phyloP scores from a whole-genome alignment of 2,113 vertebrate species.

The Peromyscus polionotus region DNA sequence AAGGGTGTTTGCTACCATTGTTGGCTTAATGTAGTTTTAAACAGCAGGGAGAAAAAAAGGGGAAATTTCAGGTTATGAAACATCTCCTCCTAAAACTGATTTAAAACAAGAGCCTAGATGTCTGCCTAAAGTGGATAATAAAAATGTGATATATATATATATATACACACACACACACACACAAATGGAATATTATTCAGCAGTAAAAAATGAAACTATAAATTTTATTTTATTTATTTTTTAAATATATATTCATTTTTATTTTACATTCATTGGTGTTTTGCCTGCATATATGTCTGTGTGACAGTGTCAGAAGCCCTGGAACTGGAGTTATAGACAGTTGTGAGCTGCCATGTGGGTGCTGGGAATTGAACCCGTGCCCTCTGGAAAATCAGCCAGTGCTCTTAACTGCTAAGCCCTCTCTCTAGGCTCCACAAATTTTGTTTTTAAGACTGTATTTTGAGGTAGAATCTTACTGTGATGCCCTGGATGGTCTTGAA shows the following conservation, averaged over 20 bases:
- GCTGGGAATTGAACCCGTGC: not conserved
- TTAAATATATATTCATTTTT: not conserved
- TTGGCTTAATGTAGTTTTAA: not conserved
- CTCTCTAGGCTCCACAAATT: not conserved
- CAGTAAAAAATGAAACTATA: not conserved
- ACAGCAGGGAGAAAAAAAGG: not conserved
- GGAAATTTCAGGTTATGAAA: not conserved
- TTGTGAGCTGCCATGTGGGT: not conserved
- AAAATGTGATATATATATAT: not conserved
- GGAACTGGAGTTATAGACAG: not conserved
- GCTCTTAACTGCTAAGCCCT: not conserved
- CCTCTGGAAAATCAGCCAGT: not conserved
- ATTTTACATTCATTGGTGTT: not conserved
- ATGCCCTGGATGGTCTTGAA: not conserved
- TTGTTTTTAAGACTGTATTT: not conserved
- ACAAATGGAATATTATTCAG: not conserved
- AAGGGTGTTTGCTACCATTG: no score
- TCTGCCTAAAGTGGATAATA: not conserved
- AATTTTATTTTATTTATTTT: not conserved
- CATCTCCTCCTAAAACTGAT: not conserved
- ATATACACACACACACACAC: not conserved
- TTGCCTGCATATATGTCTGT: not conserved
- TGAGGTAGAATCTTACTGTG: not conserved
- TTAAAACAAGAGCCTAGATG: not conserved
- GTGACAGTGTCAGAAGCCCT: not conserved